phyloP scores from a whole-genome alignment of 2,888 invertebrate species.

The Stegana nigrithorax region DNA sequence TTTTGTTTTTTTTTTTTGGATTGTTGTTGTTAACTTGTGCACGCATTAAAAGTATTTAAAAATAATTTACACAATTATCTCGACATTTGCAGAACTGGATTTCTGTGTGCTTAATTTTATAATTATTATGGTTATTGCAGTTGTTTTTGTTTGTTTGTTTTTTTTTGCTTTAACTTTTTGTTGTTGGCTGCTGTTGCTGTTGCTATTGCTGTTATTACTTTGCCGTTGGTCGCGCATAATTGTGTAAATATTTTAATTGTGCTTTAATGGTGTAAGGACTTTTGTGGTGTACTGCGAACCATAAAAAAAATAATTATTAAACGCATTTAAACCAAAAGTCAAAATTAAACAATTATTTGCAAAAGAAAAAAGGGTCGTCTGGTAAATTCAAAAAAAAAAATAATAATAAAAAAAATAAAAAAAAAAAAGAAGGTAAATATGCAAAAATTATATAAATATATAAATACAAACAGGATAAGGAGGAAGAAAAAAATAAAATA shows the following conservation, averaged over 20 bases:
- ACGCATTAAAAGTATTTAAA: background rate
- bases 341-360: too few species aligned
- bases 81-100: too few species aligned
- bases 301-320: background rate
- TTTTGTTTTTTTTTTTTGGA: too few species aligned
- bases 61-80: background rate
- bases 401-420: slow-evolving; percentile 23
- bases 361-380: background rate
- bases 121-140: too few species aligned
- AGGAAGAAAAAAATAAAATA: background rate
- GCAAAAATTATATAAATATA: slow-evolving; percentile 13
- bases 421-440: slow-evolving; percentile 11
- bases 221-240: background rate
- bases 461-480: slow-evolving; percentile 23
- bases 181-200: too few species aligned
- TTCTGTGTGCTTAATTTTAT: too few species aligned
- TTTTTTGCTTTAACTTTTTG: too few species aligned
- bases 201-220: too few species aligned
- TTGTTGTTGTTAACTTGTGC: background rate
- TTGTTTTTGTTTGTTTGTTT: too few species aligned
- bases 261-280: too few species aligned
- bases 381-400: slow-evolving; percentile 18
- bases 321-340: background rate
- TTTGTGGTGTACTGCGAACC: background rate
- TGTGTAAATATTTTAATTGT: background rate